These are phyloP conservation scores for Ceratitis capitata DNA, from an alignment of 1,140 invertebrate species.

Conservation along the genomic window DNA sequence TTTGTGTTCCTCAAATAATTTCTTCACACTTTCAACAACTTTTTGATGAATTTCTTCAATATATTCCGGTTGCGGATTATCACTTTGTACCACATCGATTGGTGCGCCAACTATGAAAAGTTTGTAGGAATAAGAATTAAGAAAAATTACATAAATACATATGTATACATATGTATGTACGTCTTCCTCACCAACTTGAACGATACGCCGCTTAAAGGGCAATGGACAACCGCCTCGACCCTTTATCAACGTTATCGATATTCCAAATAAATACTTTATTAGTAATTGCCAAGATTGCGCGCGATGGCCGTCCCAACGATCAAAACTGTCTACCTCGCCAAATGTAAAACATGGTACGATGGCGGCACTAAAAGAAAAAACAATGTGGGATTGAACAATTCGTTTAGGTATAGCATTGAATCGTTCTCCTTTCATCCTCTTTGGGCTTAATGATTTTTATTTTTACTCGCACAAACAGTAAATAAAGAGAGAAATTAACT, in stretches of 20 bases:
- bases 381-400: no score
- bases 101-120: slow-evolving; percentile 82
- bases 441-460: no score
- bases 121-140: neutral
- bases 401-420: no score
- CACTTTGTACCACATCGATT: slow-evolving; percentile 76
- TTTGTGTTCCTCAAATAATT: slow-evolving; percentile 85
- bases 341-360: slow-evolving; percentile 91
- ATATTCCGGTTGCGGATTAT: slow-evolving; percentile 77
- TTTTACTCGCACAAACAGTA: no score
- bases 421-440: no score
- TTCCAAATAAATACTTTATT: slow-evolving; percentile 75
- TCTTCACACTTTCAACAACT: slow-evolving; percentile 75
- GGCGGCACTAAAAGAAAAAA: slow-evolving; percentile 70
- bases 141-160: slow-evolving; percentile 57
- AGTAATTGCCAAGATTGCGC: slow-evolving; percentile 77
- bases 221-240: slow-evolving; percentile 92
- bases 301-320: slow-evolving; percentile 79
- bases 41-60: slow-evolving; percentile 79
- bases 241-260: slow-evolving; percentile 82
- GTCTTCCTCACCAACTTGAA: slow-evolving; percentile 81
- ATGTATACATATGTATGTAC: slow-evolving; percentile 82
- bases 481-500: no score
- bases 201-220: slow-evolving; percentile 83
- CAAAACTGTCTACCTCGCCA: slow-evolving; percentile 89